A percentile compares a stretch with the other conserved stretches of the same genome.
Evolutionary conservation across 2,888 invertebrate genomes (phyloP).

Genomic region (Sinhomidia bicolor): DNA sequence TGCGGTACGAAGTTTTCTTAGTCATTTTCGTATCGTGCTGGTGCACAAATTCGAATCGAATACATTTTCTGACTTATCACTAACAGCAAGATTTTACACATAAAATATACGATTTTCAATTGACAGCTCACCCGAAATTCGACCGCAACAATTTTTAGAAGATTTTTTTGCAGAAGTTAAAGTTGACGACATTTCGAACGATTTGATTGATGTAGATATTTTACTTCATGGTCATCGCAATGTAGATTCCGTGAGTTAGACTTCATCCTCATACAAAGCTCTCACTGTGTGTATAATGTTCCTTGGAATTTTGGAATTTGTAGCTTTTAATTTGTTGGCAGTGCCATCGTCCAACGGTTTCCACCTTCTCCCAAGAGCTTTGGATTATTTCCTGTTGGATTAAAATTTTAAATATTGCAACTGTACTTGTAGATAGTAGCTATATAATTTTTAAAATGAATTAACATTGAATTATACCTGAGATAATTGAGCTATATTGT

Average conservation of each 20-base stretch:
- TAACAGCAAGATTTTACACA: conserved; percentile 45
- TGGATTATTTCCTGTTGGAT: conserved; percentile 84
- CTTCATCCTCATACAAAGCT: conserved; percentile 73
- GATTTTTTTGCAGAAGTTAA: conserved; percentile 12
- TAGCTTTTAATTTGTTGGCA: conserved; percentile 40
- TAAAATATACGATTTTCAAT: conserved; percentile 29
- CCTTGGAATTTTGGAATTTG: conserved; percentile 68
- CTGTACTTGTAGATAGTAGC: neutral
- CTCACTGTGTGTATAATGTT: conserved; percentile 69
- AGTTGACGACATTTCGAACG: conserved; percentile 24
- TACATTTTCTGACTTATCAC: conserved; percentile 6
- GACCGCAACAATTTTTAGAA: conserved; percentile 48
- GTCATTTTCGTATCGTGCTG: conserved; percentile 1
- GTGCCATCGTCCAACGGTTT: conserved; percentile 82
- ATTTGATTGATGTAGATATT: neutral
- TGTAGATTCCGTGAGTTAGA: conserved; percentile 55
- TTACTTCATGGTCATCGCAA: conserved; percentile 21
- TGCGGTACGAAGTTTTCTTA: conserved; percentile 23
- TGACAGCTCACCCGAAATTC: conserved; percentile 72
- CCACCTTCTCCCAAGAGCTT: conserved; percentile 85
- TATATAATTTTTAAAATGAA: neutral
- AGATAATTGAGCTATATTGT: conserved; percentile 74
- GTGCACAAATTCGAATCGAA: conserved; percentile 42
- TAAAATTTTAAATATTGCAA: neutral
- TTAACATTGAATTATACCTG: conserved; percentile 63